Evolutionary conservation across 1,140 invertebrate genomes (phyloP).

Genomic region (Pogonus chalceus): DNA sequence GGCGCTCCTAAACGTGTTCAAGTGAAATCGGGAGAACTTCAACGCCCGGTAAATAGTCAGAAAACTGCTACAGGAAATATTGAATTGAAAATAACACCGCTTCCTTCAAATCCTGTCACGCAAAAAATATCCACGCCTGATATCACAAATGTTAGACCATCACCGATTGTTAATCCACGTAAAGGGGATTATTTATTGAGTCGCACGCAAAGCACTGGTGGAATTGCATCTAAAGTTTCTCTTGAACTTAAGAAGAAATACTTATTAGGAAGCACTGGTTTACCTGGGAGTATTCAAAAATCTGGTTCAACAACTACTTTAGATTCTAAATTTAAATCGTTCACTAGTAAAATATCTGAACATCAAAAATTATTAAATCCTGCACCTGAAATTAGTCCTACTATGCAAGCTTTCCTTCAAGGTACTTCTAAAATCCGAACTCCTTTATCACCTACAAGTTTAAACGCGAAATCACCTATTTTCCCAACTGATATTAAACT

Average conservation of each 20-base stretch:
- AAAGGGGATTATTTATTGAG: constrained; percentile 64
- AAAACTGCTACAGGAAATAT: constrained; percentile 24
- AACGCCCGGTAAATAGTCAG: constrained; percentile 22
- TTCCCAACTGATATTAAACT: not conserved
- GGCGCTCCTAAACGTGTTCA: constrained; percentile 48
- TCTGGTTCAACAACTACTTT: constrained; percentile 77
- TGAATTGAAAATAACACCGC: constrained; percentile 42
- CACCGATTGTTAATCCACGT: constrained; percentile 41
- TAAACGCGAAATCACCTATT: not conserved
- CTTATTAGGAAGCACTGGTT: constrained; percentile 54
- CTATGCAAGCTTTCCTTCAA: constrained; percentile 62
- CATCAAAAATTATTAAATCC: constrained; percentile 79
- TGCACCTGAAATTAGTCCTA: constrained; percentile 59
- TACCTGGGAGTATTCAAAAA: constrained; percentile 57
- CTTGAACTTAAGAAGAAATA: constrained; percentile 78
- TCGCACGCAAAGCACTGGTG: constrained; percentile 72
- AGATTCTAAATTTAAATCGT: constrained; percentile 70
- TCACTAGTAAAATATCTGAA: constrained; percentile 77
- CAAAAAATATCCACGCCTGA: constrained; percentile 23
- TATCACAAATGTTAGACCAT: constrained; percentile 27
- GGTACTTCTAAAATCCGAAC: constrained; percentile 25
- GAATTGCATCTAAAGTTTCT: constrained; percentile 74
- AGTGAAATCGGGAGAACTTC: constrained; percentile 35
- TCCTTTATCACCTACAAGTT: constrained; percentile 32
- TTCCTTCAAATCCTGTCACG: constrained; percentile 33